These are phyloP conservation scores for Phenganax marumi DNA, from an alignment of 92 coral and sea anemone genomes.

Conservation along the genomic window DNA sequence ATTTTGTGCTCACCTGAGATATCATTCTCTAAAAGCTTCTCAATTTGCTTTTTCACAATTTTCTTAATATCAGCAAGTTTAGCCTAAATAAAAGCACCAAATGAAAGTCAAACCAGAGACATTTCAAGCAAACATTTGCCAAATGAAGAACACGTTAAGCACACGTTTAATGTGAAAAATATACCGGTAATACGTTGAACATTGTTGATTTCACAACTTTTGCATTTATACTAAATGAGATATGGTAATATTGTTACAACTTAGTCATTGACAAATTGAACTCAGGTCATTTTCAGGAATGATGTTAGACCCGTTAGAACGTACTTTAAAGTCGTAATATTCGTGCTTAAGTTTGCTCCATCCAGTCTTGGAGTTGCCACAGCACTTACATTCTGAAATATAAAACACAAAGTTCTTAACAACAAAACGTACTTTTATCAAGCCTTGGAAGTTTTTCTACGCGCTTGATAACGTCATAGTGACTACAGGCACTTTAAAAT, in stretches of 20 bases:
- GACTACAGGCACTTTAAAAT: not conserved
- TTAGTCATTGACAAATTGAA: not conserved
- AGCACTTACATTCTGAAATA: constrained; percentile 36
- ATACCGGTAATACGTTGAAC: constrained; percentile 15
- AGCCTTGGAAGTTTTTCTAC: not conserved
- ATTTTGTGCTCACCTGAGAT: constrained; percentile 18
- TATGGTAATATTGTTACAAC: not conserved
- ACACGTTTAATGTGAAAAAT: not conserved
- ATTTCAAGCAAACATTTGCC: not conserved
- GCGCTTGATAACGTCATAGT: not conserved
- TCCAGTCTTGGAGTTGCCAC: constrained; percentile 24
- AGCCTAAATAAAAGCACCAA: not conserved
- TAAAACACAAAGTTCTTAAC: not conserved
- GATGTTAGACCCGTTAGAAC: not conserved
- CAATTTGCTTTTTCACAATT: constrained; percentile 11
- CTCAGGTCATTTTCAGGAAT: not conserved
- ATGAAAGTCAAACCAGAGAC: not conserved
- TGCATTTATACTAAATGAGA: not conserved
- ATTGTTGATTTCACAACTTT: constrained; percentile 11
- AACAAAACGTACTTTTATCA: not conserved
- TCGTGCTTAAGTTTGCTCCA: constrained; percentile 14
- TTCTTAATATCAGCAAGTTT: not conserved
- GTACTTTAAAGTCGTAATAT: constrained; percentile 4
- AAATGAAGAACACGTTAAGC: not conserved
- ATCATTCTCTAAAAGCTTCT: constrained; percentile 19